phyloP scores from a whole-genome alignment of 2,113 vertebrate species.

The Hydrochoerus hydrochaeris region DNA sequence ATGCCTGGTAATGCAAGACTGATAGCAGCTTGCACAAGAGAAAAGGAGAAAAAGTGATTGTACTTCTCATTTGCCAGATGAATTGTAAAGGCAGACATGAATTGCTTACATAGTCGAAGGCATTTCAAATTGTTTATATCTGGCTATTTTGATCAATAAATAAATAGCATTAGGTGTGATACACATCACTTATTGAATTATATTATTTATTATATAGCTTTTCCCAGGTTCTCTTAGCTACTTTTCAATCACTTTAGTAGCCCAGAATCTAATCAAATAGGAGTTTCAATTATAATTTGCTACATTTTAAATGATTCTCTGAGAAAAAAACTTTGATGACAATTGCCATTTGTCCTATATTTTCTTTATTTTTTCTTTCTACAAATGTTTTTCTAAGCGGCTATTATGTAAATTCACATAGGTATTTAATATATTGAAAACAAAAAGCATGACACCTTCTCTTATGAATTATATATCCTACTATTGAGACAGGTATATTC shows the following conservation, averaged over 20 bases:
- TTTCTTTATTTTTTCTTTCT: slow-evolving; percentile 10
- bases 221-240: neutral
- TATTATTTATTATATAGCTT: neutral
- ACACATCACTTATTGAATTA: neutral
- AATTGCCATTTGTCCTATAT: neutral
- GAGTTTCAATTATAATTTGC: neutral
- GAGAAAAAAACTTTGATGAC: neutral
- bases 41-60: neutral
- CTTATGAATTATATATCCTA: neutral
- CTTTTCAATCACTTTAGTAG: neutral
- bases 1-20: neutral
- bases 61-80: neutral
- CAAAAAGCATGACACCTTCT: neutral
- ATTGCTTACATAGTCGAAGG: neutral
- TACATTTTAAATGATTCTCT: neutral
- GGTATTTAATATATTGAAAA: neutral
- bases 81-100: neutral
- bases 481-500: neutral
- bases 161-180: neutral
- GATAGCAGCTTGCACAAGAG: neutral
- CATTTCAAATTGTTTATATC: neutral
- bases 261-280: neutral
- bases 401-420: neutral
- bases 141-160: neutral
- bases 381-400: neutral